Conservation (phyloP, 92 coral and sea anemone species). For the Galaxea fascicularis region DNA sequence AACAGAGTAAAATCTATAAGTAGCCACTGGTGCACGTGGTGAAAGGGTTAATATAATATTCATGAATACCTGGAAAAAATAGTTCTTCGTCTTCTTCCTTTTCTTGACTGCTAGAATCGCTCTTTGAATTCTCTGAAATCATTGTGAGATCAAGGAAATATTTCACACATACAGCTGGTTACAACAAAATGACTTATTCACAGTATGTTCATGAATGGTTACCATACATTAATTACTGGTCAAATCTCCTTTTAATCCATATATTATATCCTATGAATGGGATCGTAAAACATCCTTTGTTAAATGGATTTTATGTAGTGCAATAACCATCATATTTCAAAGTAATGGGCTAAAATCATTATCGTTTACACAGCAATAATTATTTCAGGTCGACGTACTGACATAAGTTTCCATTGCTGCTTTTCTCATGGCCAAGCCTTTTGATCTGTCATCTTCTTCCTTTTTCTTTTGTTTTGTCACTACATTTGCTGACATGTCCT, state of each 20-base stretch:
- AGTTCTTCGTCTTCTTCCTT: constrained; percentile 17
- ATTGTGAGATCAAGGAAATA: constrained; percentile 25
- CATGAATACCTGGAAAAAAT: constrained; percentile 22
- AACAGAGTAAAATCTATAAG: too few species aligned
- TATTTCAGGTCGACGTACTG: constrained; percentile 14
- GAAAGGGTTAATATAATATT: constrained; percentile 10
- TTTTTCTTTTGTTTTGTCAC: constrained; percentile 39
- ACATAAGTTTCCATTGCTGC: constrained; percentile 36
- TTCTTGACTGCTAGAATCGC: constrained; percentile 23
- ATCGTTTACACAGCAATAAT: constrained; percentile 25
- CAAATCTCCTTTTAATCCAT: constrained; percentile 24
- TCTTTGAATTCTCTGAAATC: constrained; percentile 23
- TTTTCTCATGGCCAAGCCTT: constrained; percentile 35
- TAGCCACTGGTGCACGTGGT: too few species aligned
- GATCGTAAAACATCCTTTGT: constrained; percentile 26
- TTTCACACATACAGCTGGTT: constrained; percentile 11
- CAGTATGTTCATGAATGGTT: constrained; percentile 21
- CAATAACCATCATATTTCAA: constrained; percentile 26
- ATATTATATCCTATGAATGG: constrained; percentile 25
- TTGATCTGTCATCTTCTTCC: constrained; percentile 32
- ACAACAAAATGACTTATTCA: constrained; percentile 28
- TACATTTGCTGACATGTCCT: constrained; percentile 23
- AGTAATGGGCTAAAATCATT: constrained; percentile 4
- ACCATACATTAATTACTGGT: constrained; percentile 17
- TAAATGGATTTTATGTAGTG: constrained; percentile 29